Conservation (phyloP, 2,888 invertebrate species). For the Pyrrhosoma nymphula region DNA sequence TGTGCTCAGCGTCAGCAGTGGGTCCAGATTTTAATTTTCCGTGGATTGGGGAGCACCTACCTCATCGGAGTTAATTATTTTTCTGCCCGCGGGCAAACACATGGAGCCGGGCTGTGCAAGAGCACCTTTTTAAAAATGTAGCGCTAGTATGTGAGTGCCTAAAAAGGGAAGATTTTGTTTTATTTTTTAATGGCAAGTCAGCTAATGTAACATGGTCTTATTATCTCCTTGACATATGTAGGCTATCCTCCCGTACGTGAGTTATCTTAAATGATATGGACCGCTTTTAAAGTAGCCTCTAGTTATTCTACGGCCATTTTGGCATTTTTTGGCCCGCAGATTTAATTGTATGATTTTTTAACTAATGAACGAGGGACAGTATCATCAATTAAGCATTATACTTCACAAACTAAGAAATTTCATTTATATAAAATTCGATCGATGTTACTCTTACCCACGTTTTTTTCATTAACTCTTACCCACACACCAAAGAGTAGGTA, state of each 20-base stretch:
- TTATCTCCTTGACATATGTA: not conserved
- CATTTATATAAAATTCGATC: no score
- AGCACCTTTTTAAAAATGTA: not conserved
- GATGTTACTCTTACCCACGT: no score
- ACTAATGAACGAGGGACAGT: no score
- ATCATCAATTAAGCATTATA: no score
- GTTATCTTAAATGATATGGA: not conserved
- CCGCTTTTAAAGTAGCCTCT: not conserved
- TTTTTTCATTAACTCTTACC: no score
- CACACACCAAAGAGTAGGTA: no score
- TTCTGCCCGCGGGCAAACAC: not conserved
- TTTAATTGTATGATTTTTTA: no score
- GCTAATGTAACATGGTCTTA: not conserved
- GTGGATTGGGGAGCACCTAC: not conserved
- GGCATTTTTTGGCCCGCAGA: no score
- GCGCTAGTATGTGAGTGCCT: not conserved
- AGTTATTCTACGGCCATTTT: not conserved
- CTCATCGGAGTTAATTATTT: slow-evolving; percentile 39
- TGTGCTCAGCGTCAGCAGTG: not conserved
- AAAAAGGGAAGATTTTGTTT: not conserved
- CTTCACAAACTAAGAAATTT: no score
- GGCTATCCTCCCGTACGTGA: not conserved
- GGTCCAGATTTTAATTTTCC: not conserved
- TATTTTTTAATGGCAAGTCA: not conserved
- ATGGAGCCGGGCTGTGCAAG: not conserved